A percentile compares a stretch with the other conserved stretches of the same genome.
phyloP scores from a whole-genome alignment of 2,888 invertebrate species.

The Trichopria drosophilae region DNA sequence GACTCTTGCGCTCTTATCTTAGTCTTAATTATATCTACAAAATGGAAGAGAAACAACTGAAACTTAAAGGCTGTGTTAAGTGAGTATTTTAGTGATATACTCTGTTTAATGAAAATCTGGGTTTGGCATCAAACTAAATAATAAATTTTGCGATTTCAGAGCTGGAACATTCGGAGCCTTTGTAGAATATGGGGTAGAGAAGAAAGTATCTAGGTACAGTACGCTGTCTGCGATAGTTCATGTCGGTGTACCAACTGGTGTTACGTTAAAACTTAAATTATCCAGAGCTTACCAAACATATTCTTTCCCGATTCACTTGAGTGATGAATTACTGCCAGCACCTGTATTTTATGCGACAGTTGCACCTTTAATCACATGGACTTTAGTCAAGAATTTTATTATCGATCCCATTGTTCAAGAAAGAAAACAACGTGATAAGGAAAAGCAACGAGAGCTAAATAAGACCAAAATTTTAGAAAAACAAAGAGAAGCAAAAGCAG shows the following conservation, averaged over 20 bases:
- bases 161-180: slow-evolving; percentile 84
- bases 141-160: slow-evolving; percentile 65
- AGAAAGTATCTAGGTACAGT: slow-evolving; percentile 88
- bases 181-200: slow-evolving; percentile 90
- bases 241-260: slow-evolving; percentile 85
- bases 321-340: slow-evolving; percentile 86
- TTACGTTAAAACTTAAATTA: slow-evolving; percentile 83
- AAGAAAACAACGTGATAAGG: slow-evolving; percentile 77
- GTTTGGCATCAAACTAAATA: slow-evolving; percentile 16
- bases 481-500: slow-evolving; percentile 81
- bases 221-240: slow-evolving; percentile 82
- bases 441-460: slow-evolving; percentile 80
- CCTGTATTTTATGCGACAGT: slow-evolving; percentile 92
- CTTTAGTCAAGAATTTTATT: slow-evolving; percentile 79
- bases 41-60: slow-evolving; percentile 77
- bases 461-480: slow-evolving; percentile 76
- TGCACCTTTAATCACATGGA: slow-evolving; percentile 80
- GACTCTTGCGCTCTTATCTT: slow-evolving; percentile 78
- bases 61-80: slow-evolving; percentile 77
- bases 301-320: slow-evolving; percentile 85
- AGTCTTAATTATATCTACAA: slow-evolving; percentile 78
- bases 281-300: slow-evolving; percentile 86
- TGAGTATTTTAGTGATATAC: slow-evolving; percentile 60
- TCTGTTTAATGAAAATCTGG: neutral
- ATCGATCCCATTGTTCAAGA: slow-evolving; percentile 83